Conservation (phyloP, 1,140 invertebrate species). For the Chironomus striatipennis region DNA sequence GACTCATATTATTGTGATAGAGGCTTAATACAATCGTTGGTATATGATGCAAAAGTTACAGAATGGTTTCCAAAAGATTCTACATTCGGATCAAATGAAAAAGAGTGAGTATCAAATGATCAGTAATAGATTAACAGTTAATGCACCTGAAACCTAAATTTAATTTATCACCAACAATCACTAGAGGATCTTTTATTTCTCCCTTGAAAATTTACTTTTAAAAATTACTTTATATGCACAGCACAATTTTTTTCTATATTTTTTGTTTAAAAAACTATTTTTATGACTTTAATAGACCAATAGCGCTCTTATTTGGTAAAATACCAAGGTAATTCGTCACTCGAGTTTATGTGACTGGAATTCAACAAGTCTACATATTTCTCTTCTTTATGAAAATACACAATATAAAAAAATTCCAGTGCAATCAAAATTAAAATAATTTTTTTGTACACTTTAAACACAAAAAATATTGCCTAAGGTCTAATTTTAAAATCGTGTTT, state of each 20-base stretch:
- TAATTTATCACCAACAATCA: conserved; percentile 20
- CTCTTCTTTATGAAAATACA: neutral
- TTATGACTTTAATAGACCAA: conserved; percentile 48
- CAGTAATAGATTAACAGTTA: neutral
- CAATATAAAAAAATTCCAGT: no score
- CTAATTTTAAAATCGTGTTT: no score
- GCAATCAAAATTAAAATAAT: no score
- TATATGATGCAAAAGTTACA: conserved; percentile 80
- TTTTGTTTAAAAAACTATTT: conserved; percentile 40
- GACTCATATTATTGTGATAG: conserved; percentile 66
- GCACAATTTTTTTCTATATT: conserved; percentile 10
- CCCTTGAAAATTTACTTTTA: no score
- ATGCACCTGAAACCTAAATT: neutral
- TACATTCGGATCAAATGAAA: conserved; percentile 47
- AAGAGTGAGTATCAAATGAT: conserved; percentile 46
- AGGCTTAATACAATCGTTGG: conserved; percentile 68
- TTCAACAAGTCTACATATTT: neutral
- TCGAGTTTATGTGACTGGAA: neutral
- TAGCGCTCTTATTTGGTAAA: conserved; percentile 72
- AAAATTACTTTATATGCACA: neutral
- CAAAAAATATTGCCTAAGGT: neutral
- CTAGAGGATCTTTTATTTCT: neutral
- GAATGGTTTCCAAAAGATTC: conserved; percentile 71
- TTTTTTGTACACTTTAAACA: neutral
- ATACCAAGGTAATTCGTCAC: conserved; percentile 68